A percentile compares a stretch with the other conserved stretches of the same genome.
phyloP scores from a whole-genome alignment of 2,797 vertebrate genomes.

The Babyrousa celebensis region DNA sequence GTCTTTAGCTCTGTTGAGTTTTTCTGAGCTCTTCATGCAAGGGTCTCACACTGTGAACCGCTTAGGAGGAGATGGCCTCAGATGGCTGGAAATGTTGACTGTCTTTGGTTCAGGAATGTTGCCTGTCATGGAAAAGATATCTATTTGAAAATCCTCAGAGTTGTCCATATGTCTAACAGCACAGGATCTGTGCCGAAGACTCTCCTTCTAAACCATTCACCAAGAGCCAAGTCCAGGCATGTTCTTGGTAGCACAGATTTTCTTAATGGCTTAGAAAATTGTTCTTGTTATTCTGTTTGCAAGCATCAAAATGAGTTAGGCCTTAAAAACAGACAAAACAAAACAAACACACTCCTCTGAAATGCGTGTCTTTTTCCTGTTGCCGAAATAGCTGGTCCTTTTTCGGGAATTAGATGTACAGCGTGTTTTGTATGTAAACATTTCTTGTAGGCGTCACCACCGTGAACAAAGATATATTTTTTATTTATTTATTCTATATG shows the following conservation, averaged over 20 bases:
- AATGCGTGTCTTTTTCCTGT: conserved; percentile 88
- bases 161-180: background rate
- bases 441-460: conserved; percentile 94
- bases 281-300: conserved; percentile 45
- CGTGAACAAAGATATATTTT: conserved; percentile 97
- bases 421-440: conserved; percentile 94
- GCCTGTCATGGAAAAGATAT: background rate
- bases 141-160: conserved; percentile 55
- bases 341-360: conserved; percentile 24
- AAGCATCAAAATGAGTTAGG: conserved; percentile 81
- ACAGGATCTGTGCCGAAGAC: background rate
- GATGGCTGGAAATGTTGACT: conserved; percentile 54
- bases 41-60: conserved; percentile 72
- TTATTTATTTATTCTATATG: conserved; percentile 99
- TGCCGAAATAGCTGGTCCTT: conserved; percentile 98
- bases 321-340: background rate
- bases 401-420: conserved; percentile 94
- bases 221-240: conserved; percentile 29
- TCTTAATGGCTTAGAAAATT: conserved; percentile 31
- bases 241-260: background rate
- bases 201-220: background rate
- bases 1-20: background rate
- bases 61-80: background rate
- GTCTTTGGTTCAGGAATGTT: conserved; percentile 24
- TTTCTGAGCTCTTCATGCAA: background rate